Evolutionary conservation across 2,113 vertebrate species (phyloP).

Genomic region (Arvicanthis niloticus): DNA sequence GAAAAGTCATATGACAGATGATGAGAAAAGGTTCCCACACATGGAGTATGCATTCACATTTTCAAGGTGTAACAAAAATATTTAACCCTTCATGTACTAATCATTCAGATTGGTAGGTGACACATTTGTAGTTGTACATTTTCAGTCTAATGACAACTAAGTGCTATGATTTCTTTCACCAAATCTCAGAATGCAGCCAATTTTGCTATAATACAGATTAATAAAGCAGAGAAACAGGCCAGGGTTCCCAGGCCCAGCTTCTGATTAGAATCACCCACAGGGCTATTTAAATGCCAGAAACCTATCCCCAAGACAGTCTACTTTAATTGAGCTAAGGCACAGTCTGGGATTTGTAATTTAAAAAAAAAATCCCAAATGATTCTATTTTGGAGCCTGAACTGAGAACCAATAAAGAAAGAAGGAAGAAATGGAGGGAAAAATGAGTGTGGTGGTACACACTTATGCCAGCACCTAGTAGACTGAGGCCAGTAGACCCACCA

Average conservation of each 20-base stretch:
- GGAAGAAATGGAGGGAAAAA: background rate
- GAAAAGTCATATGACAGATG: background rate
- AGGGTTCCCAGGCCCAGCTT: rapidly evolving
- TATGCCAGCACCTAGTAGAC: background rate
- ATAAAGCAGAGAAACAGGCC: rapidly evolving
- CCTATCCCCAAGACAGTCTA: background rate
- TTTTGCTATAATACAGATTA: background rate
- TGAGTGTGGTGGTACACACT: background rate
- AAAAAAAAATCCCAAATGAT: background rate
- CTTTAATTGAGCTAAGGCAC: background rate
- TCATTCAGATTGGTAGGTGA: background rate
- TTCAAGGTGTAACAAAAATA: background rate
- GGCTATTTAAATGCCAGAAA: rapidly evolving
- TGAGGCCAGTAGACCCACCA: no score
- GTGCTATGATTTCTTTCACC: background rate
- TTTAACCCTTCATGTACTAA: background rate
- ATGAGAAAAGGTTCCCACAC: background rate
- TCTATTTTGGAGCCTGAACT: background rate
- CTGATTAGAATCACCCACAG: background rate
- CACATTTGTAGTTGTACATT: background rate
- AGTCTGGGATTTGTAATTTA: background rate
- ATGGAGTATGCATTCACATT: rapidly evolving
- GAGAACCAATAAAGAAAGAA: background rate
- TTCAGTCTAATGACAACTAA: background rate
- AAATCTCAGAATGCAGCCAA: background rate